Base-by-base conservation (phyloP, 1,140 invertebrate species). In the Diploscapter pachys region DNA sequence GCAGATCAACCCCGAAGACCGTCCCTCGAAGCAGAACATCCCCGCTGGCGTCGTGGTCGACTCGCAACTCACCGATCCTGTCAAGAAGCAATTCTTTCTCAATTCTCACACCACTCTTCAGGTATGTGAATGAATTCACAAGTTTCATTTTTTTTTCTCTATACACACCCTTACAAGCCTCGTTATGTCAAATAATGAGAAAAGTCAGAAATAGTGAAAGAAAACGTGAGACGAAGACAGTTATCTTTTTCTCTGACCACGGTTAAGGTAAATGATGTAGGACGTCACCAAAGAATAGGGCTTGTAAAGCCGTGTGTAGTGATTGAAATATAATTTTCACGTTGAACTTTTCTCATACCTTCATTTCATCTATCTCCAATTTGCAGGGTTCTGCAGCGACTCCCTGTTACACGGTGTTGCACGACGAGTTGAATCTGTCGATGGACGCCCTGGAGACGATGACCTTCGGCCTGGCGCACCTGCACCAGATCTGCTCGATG, bases 41-140 rank as follows among this genome's bases (percentile, higher is more conserved):
- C 31, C 3, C 2, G 6, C 11, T 67, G 56, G 73, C 49, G 67
- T 72, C 9, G 52, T 75, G 8, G 49, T 79, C 48, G 78, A 79
- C 52, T 8, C 6, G 2, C 3, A n/a, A 2, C 49, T 74, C 5
- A 72, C 75, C 3, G 64, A 79, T 65, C 78, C 78, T 4, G 63
- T 54, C 3, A 75, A 31, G 76, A 75, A 65, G 9, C 72, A 79
- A 73, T 79, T 79, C 63, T 79, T 64, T 55, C 68, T 79, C 57
- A 79, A 79, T 62, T 75, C 71, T 3, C 78, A 79, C 61, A 65
- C 54, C 57, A 72, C 78, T 6, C 69, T 78, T 6, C 78, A 79
- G 68, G 77, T 77, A 64, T 5, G 31, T 1, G 31, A 31, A 31
- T 31, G 31, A 31, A 31, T 31, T 31, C 31, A 31, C 31, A 31